phyloP scores from a whole-genome alignment of 2,113 vertebrate species.

The Paramisgurnus dabryanus region DNA sequence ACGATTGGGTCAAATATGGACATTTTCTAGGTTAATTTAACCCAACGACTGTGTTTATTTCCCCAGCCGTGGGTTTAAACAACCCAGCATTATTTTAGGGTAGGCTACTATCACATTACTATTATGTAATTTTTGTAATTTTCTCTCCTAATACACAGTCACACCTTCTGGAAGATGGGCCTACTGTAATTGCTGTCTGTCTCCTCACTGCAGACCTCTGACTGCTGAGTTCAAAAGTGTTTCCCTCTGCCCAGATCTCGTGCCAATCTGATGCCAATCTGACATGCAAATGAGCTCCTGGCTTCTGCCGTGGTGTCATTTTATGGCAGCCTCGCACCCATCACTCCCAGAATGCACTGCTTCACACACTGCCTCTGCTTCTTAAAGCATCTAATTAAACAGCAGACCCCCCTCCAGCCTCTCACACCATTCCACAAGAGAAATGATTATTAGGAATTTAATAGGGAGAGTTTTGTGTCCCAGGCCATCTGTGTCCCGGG shows the following conservation, averaged over 20 bases:
- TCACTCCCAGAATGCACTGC: conserved; percentile 82
- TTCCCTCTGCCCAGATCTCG: conserved; percentile 77
- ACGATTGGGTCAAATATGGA: too few relatives aligned
- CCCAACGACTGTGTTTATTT: too few relatives aligned
- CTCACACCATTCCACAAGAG: conserved; percentile 85
- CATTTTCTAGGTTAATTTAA: too few relatives aligned
- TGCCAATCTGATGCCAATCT: conserved; percentile 90
- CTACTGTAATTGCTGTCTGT: not conserved
- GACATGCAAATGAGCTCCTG: conserved; percentile 93
- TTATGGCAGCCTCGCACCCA: conserved; percentile 84
- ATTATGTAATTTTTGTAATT: not conserved
- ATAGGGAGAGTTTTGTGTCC: conserved; percentile 96
- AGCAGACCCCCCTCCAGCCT: conserved; percentile 91
- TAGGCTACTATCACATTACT: conserved; percentile 6
- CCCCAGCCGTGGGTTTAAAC: too few relatives aligned
- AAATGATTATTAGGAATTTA: conserved; percentile 99
- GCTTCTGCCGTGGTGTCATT: conserved; percentile 84
- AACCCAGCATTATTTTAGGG: too few relatives aligned
- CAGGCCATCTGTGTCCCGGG: conserved; percentile 97
- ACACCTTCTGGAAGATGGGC: not conserved
- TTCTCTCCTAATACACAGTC: conserved; percentile 19
- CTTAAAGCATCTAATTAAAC: conserved; percentile 99
- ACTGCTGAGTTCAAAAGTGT: conserved; percentile 70
- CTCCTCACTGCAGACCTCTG: conserved; percentile 30
- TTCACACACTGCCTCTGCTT: conserved; percentile 92